These are phyloP conservation scores for Dasypogon diadema DNA, from an alignment of 2,888 invertebrate genomes.

Conservation along the genomic window DNA sequence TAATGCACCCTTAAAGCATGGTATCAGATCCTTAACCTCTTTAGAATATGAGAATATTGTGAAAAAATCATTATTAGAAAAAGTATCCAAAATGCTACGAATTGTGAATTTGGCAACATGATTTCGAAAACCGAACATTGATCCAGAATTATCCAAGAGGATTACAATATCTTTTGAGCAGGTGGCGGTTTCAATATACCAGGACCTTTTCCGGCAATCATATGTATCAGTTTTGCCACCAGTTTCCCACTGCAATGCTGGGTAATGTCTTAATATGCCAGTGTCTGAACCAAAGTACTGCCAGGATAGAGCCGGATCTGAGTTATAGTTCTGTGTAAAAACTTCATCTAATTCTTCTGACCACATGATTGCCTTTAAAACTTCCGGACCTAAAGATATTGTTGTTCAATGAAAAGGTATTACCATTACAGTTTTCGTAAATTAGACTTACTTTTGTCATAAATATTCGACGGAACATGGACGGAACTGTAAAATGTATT, in stretches of 20 bases:
- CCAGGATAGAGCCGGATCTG: slow-evolving; percentile 93
- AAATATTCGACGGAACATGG: slow-evolving; percentile 95
- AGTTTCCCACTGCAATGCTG: slow-evolving; percentile 80
- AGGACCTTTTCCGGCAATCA: slow-evolving; percentile 91
- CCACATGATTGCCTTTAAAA: slow-evolving; percentile 88
- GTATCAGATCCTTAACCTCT: slow-evolving; percentile 79
- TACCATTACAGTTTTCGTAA: too few relatives aligned
- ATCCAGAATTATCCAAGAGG: slow-evolving; percentile 94
- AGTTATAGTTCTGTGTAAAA: slow-evolving; percentile 86
- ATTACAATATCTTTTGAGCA: slow-evolving; percentile 98
- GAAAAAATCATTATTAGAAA: slow-evolving; percentile 98
- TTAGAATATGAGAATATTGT: slow-evolving; percentile 89
- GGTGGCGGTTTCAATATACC: slow-evolving; percentile 98
- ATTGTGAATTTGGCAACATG: slow-evolving; percentile 89
- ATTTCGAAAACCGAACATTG: slow-evolving; percentile 89
- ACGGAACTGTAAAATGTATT: slow-evolving; percentile 86
- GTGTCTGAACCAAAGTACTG: slow-evolving; percentile 97
- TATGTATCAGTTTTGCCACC: slow-evolving; percentile 79
- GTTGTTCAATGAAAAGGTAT: background rate
- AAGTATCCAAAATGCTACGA: slow-evolving; percentile 88
- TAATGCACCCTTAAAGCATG: slow-evolving; percentile 85
- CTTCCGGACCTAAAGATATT: slow-evolving; percentile 68
- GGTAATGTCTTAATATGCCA: slow-evolving; percentile 93
- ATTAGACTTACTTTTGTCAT: slow-evolving; percentile 81
- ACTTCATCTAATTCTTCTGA: slow-evolving; percentile 86